Evolutionary conservation across 2,797 vertebrate species (phyloP), one percentile per base, ranked within the genome.

Genomic region (Labroides dimidiatus): DNA sequence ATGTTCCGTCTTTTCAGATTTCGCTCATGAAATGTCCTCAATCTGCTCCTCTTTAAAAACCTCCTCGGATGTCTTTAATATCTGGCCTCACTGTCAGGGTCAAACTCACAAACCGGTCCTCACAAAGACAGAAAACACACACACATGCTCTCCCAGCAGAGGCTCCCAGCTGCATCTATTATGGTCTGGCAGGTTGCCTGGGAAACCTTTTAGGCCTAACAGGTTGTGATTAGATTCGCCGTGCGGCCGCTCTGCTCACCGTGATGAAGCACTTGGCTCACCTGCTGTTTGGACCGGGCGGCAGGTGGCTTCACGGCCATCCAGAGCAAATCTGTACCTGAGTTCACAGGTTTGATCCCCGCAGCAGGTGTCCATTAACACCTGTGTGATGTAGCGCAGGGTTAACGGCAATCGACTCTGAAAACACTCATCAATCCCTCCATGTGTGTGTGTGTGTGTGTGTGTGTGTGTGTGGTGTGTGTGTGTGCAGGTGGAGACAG

Each of bases 401-500:
- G 16, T 1, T 0, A 19, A 24, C 17, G 5, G 54, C 43, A 11
- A 19, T 37, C 16, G 17, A 19, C 15, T 54, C 19, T 17, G 36
- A 49, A 15, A 36, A 37, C 44, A 12, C 19, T 43, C 8, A 2
- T 20, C 20, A 30, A 21, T n/a, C 45, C 13, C 16, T 30, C 14
- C 3, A 10, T 33, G 10, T 23, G 12, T 44, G 41, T 65, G 23
- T 60, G 41, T 41, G 54, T 61, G 63, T 56, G 52, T 56, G 44
- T 65, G 63, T 47, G 33, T 45, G 24, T n/a, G 20, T 42, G 54
- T 36, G 33, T 44, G 49, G 49, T 64, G 48, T 71, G 20, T 66
- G 43, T 69, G 37, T 59, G 52, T 57, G 56, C 47, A 98, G 97
- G 98, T 27, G 95, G 95, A 0, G 97, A 97, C 19, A 95, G 96